phyloP scores from a whole-genome alignment of 1,140 invertebrate species.

The Amphibalanus amphitrite region DNA sequence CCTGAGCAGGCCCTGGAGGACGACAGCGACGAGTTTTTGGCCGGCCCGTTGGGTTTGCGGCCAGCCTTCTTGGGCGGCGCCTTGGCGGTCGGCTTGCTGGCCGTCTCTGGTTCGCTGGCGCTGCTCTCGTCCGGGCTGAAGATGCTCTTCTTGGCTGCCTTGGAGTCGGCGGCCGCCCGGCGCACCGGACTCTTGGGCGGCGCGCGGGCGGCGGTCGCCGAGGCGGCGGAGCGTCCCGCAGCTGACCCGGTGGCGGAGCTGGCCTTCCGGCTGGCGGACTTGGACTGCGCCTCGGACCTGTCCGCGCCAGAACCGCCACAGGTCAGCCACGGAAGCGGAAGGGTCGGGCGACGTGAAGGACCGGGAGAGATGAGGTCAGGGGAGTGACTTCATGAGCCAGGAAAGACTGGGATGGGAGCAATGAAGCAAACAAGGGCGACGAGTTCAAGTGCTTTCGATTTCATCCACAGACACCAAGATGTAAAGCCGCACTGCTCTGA shows the following conservation, averaged over 20 bases:
- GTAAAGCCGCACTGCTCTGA: too few relatives aligned
- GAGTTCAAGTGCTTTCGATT: too few relatives aligned
- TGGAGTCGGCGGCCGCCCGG: not conserved
- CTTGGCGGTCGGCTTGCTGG: not conserved
- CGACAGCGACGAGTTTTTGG: not conserved
- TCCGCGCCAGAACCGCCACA: too few relatives aligned
- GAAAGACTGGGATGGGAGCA: too few relatives aligned
- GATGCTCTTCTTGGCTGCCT: not conserved
- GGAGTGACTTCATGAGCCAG: too few relatives aligned
- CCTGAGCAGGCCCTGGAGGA: not conserved
- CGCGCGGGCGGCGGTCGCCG: too few relatives aligned
- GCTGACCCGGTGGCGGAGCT: not conserved
- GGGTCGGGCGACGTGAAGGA: too few relatives aligned
- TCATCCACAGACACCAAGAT: too few relatives aligned
- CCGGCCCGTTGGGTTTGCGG: not conserved
- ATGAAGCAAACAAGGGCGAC: too few relatives aligned
- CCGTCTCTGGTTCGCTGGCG: not conserved
- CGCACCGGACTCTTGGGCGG: not conserved
- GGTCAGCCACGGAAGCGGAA: too few relatives aligned
- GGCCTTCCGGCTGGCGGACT: not conserved
- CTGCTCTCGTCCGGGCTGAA: constrained; percentile 2
- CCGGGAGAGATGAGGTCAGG: too few relatives aligned
- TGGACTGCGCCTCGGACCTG: not conserved
- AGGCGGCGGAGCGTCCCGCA: too few relatives aligned
- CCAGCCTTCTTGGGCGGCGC: not conserved